phyloP scores from a whole-genome alignment of 1,140 invertebrate genomes.

The Drosophila saltans region DNA sequence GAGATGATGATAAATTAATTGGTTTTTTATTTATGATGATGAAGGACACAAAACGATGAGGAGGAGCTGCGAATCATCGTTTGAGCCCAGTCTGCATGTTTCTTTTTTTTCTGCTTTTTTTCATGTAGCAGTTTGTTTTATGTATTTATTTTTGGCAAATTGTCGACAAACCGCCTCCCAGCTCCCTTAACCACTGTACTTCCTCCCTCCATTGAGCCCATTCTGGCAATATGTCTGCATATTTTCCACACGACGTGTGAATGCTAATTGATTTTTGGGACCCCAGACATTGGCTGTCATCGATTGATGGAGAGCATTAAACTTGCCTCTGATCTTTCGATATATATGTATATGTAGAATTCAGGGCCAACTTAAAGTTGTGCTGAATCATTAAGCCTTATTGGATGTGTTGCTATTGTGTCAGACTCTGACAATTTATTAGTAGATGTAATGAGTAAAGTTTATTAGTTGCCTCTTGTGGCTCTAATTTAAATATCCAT shows the following conservation, averaged over 20 bases:
- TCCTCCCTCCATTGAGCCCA: background rate
- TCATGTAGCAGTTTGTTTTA: background rate
- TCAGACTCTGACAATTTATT: slow-evolving; percentile 65
- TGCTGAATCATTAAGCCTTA: background rate
- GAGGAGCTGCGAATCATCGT: slow-evolving; percentile 15
- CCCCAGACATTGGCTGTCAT: slow-evolving; percentile 51
- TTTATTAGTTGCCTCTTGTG: slow-evolving; percentile 68
- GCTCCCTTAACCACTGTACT: background rate
- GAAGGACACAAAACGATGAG: slow-evolving; percentile 5
- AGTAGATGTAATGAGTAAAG: slow-evolving; percentile 76
- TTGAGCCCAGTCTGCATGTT: slow-evolving; percentile 8
- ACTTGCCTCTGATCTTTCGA: slow-evolving; percentile 14
- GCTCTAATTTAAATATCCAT: slow-evolving; percentile 78
- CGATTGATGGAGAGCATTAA: slow-evolving; percentile 59
- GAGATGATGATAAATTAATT: slow-evolving; percentile 77
- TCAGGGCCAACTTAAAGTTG: slow-evolving; percentile 30
- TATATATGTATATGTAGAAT: too few relatives aligned
- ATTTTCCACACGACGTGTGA: slow-evolving; percentile 40
- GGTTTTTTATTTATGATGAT: slow-evolving; percentile 74
- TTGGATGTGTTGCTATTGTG: slow-evolving; percentile 12
- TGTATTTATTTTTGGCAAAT: slow-evolving; percentile 43
- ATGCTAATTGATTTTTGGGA: slow-evolving; percentile 56
- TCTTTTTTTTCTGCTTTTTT: slow-evolving; percentile 2
- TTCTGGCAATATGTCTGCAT: slow-evolving; percentile 1
- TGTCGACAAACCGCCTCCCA: slow-evolving; percentile 15